phyloP scores from a whole-genome alignment of 2,888 invertebrate genomes.

The Helleia helle region DNA sequence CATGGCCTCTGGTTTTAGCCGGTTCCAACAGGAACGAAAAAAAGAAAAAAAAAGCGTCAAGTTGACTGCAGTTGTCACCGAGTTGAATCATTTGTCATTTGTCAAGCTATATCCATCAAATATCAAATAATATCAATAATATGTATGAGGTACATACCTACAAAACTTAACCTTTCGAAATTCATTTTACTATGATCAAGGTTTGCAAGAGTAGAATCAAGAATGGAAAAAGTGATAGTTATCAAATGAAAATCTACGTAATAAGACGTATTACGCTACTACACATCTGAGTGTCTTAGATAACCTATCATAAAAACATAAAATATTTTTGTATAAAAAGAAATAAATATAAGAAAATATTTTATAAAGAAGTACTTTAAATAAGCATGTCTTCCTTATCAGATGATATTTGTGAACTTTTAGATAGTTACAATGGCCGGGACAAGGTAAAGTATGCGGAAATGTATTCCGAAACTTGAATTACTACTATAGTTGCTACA shows the following conservation, averaged over 20 bases:
- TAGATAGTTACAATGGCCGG: slow-evolving; percentile 88
- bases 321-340: not conserved
- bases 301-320: slow-evolving; percentile 6
- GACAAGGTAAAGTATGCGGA: slow-evolving; percentile 80
- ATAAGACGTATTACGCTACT: slow-evolving; percentile 26
- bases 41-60: too few relatives aligned
- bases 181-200: slow-evolving; percentile 24
- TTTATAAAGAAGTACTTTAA: slow-evolving; percentile 14
- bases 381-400: slow-evolving; percentile 45
- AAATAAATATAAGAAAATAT: slow-evolving; percentile 20
- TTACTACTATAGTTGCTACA: slow-evolving; percentile 26
- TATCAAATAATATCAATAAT: too few relatives aligned
- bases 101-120: too few relatives aligned
- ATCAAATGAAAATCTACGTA: slow-evolving; percentile 33
- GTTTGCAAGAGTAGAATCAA: slow-evolving; percentile 30
- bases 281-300: not conserved
- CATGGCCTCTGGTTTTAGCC: too few relatives aligned
- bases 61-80: too few relatives aligned
- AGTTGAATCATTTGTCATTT: too few relatives aligned
- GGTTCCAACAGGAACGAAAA: too few relatives aligned
- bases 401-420: slow-evolving; percentile 78
- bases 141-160: too few relatives aligned
- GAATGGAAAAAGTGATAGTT: slow-evolving; percentile 55
- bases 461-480: slow-evolving; percentile 35
- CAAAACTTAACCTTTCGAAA: slow-evolving; percentile 51